Base-by-base conservation (phyloP, 1,140 invertebrate species). In the Drosophila rufa region DNA sequence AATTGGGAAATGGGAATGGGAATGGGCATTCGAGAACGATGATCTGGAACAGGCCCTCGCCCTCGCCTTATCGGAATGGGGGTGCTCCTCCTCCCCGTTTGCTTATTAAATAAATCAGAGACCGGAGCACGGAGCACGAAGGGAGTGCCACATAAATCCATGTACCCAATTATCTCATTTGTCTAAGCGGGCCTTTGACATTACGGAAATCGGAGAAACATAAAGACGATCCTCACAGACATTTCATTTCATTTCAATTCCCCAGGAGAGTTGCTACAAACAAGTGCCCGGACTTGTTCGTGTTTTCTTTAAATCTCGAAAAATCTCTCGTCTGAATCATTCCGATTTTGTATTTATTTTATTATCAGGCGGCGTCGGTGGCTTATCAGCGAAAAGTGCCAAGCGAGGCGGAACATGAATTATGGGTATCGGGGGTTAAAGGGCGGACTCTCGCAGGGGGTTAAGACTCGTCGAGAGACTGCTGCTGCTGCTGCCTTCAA, bases 111-210 rank as follows among this genome's bases (percentile, higher is more conserved):
- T 86, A 86, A 86, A 86, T 86, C 79, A 86, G 82, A 86, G 42
- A 69, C 47, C 6, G 4, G 25, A 25, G 30, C 11, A n/a, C 14
- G 12, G 15, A 33, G 15, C 25, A 15, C 12, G 33, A 50, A 12
- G 15, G 17, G 27, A 42, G 22, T 57, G 61, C 46, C 73, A 62
- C 78, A 92, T 92, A 92, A 92, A 92, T 92, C 75, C 71, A 60
- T 67, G 78, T 55, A 48, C 70, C 82, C 90, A 92, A 92, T 92
- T 92, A 92, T 92, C 85, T 80, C 85, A 91, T 87, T 92, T 92
- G 90, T 91, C 85, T 79, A 76, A 80, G 70, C 81, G 74, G 75
- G 43, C 74, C 71, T 66, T 58, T 76, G 74, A 67, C 80, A 82
- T 81, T 58, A 75, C 65, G 82, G 80, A 89, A 89, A 89, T 80